Evolutionary conservation across 1,140 invertebrate genomes (phyloP), one percentile per base, ranked within the genome.

Genomic region (Chionoecetes opilio): DNA sequence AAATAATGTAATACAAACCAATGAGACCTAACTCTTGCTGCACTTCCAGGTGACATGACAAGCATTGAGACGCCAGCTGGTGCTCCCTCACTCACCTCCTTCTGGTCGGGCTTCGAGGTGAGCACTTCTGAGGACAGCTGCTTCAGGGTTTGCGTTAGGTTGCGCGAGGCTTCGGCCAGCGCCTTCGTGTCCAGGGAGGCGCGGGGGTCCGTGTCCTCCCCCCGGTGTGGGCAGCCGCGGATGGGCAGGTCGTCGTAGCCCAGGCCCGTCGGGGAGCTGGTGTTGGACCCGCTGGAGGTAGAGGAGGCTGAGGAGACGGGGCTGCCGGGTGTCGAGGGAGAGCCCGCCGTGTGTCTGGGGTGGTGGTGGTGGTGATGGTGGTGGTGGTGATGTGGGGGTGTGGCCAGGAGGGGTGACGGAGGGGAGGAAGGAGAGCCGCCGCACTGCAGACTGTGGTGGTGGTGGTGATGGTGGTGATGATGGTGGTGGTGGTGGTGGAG

Each of bases 111-210:
- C 95, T 95, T 96, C 34, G 95, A 95, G 29, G 96, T 96, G 41
- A 96, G 92, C 91, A 99, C 98, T 97, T 99, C 98, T 96, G 98
- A 98, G 31, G 98, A 99, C 88, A 99, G 97, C 97, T 99, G 98
- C 96, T 98, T 98, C 29, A 99, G 97, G 32, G 99, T 99, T 97
- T 99, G 98, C 75, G 99, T 99, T 32, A 99, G 97, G 97, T 99
- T 99, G 94, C 99, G 98, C 9, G 98, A 99, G 0, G 99, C 99
- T 97, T 99, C 98, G 75, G 98, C 98, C 3, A 99, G 97, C 11
- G 98, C 98, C 94, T 98, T 97, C 8, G 98, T 98, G 96, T 98
- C 98, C 87, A 98, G 96, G 38, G 95, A 93, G 34, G 96, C 93
- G n/a, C 92, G 86, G 32, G 93, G 93, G 46, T 96, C 96, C 37